Evolutionary conservation across 2,797 vertebrate species (phyloP).

Genomic region (Cyprinodon diabolis): DNA sequence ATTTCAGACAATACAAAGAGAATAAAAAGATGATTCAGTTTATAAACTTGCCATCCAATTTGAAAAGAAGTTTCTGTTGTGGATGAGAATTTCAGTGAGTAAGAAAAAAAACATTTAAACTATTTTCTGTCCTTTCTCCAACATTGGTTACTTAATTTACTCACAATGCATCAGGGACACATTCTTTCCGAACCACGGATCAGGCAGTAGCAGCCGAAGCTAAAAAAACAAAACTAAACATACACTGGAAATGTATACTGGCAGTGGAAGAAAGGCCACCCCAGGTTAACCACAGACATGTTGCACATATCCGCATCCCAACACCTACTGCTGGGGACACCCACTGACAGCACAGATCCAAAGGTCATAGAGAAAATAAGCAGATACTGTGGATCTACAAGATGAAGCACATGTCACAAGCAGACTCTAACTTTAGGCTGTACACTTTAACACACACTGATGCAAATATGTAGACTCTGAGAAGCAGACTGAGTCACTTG

Average conservation of each 20-base stretch:
- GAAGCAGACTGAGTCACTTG: slow-evolving; percentile 54
- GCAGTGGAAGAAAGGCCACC: slow-evolving; percentile 48
- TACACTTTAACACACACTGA: slow-evolving; percentile 19
- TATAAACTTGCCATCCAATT: background rate
- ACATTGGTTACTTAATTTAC: slow-evolving; percentile 31
- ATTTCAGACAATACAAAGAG: background rate
- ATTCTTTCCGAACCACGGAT: slow-evolving; percentile 43
- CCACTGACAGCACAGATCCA: slow-evolving; percentile 42
- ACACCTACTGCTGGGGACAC: slow-evolving; percentile 44
- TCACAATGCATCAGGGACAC: slow-evolving; percentile 53
- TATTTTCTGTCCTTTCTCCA: slow-evolving; percentile 33
- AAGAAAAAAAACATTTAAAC: slow-evolving; percentile 5
- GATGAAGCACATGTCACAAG: slow-evolving; percentile 23
- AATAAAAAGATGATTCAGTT: background rate
- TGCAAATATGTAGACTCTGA: slow-evolving; percentile 24
- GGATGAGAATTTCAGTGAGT: background rate
- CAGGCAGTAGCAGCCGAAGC: slow-evolving; percentile 60
- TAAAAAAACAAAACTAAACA: slow-evolving; percentile 58
- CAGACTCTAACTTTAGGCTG: slow-evolving; percentile 29
- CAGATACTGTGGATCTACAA: slow-evolving; percentile 32
- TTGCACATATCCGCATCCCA: slow-evolving; percentile 49
- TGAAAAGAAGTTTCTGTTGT: background rate
- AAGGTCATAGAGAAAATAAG: slow-evolving; percentile 34
- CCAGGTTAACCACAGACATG: slow-evolving; percentile 59
- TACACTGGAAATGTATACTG: slow-evolving; percentile 50